Evolutionary conservation across 2,797 vertebrate genomes (phyloP).

Genomic region (Micropoecilia bifurca): DNA sequence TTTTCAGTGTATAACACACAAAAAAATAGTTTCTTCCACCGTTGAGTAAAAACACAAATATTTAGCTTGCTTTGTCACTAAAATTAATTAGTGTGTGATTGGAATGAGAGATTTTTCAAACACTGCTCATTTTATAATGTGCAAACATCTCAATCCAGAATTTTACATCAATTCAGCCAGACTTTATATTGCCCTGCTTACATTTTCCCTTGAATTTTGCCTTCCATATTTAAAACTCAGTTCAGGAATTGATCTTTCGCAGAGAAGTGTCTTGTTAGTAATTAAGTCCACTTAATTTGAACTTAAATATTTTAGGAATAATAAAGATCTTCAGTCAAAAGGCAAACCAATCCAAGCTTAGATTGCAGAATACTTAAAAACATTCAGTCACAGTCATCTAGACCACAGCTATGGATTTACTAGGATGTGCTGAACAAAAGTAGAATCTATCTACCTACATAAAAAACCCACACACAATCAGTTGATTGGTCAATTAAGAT

Average conservation of each 20-base stretch:
- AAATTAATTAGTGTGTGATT: not conserved
- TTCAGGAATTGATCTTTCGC: not conserved
- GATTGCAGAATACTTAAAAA: no score
- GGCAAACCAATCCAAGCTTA: not conserved
- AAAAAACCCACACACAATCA: not conserved
- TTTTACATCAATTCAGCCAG: not conserved
- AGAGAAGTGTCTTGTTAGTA: not conserved
- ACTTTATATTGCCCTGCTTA: not conserved
- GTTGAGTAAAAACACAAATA: not conserved
- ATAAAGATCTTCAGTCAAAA: not conserved
- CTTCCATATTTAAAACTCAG: not conserved
- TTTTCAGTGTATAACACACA: not conserved
- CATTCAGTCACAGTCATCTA: no score
- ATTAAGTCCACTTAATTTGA: not conserved
- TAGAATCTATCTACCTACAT: not conserved
- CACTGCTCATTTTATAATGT: not conserved
- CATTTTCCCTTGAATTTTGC: not conserved
- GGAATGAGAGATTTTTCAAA: not conserved
- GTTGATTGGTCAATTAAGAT: not conserved
- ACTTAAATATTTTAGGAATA: not conserved
- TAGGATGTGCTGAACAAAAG: not conserved
- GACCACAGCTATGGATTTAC: no score
- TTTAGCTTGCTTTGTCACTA: not conserved
- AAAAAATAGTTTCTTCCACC: not conserved
- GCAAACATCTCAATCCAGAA: not conserved